These are phyloP conservation scores for Isurus oxyrinchus DNA, from an alignment of 2,113 vertebrate species.

Conservation along the genomic window DNA sequence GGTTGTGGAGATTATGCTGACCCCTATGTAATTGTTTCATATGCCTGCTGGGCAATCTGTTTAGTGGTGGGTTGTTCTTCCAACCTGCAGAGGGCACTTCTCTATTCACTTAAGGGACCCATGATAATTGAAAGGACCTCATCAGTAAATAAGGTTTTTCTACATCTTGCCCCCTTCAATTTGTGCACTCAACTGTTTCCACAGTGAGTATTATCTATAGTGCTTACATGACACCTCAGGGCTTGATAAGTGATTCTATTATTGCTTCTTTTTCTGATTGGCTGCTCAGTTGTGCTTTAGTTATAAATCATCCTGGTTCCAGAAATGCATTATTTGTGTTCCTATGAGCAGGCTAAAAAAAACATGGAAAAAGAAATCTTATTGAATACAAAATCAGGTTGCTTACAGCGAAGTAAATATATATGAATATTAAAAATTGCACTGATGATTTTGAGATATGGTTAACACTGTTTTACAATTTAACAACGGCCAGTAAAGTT, in stretches of 20 bases:
- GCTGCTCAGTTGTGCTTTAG: neutral
- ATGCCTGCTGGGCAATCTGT: neutral
- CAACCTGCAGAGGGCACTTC: conserved; percentile 21
- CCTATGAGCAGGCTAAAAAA: neutral
- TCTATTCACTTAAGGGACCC: neutral
- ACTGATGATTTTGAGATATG: neutral
- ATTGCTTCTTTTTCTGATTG: conserved; percentile 10
- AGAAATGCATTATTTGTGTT: conserved; percentile 15
- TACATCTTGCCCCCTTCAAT: neutral
- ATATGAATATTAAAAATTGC: neutral
- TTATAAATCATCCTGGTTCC: neutral
- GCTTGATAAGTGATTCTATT: neutral
- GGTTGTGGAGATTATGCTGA: neutral
- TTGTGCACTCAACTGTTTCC: neutral
- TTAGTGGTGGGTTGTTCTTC: neutral
- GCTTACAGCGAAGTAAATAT: neutral
- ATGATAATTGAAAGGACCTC: neutral
- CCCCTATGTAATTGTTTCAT: neutral
- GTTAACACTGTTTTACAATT: neutral
- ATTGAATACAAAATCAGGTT: neutral
- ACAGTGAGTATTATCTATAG: neutral
- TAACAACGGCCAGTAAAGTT: neutral
- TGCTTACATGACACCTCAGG: neutral
- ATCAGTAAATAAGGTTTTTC: conserved; percentile 12
- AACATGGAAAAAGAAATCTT: neutral